Percentiles rank a stretch among this genome's conserved stretches.
Conservation (phyloP, 2,888 invertebrate genomes). For the Calliphora vomitoria region DNA sequence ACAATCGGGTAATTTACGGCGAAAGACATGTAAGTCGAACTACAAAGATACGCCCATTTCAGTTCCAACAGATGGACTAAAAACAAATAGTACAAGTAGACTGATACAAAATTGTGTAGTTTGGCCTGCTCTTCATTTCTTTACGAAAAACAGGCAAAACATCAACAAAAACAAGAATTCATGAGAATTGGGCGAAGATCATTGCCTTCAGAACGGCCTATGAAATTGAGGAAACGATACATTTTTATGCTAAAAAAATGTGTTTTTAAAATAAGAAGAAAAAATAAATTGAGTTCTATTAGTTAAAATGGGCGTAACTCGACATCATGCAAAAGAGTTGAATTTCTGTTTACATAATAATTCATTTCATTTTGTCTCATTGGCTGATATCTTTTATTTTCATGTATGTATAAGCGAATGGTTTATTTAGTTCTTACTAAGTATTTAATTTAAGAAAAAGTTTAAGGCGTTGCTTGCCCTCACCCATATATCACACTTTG, state of each 20-base stretch:
- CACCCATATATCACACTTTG: constrained; percentile 59
- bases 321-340: constrained; percentile 52
- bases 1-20: constrained; percentile 72
- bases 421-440: constrained; percentile 6
- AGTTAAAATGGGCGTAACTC: constrained; percentile 56
- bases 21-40: constrained; percentile 61
- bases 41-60: constrained; percentile 69
- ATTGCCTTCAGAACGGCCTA: constrained; percentile 46
- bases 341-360: neutral
- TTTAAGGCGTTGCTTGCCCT: constrained; percentile 60
- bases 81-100: constrained; percentile 7
- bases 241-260: constrained; percentile 25
- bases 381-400: constrained; percentile 28
- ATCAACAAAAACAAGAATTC: neutral
- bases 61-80: constrained; percentile 61
- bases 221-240: constrained; percentile 23
- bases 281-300: constrained; percentile 1
- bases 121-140: constrained; percentile 5
- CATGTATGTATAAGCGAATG: neutral
- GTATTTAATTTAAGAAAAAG: constrained; percentile 28
- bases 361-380: constrained; percentile 36
- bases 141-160: neutral
- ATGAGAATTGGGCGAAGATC: constrained; percentile 48
- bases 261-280: constrained; percentile 23
- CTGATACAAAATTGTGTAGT: neutral